A percentile compares a stretch with the other conserved stretches of the same genome.
Conservation (phyloP, 2,888 invertebrate genomes). For the Mactromeris polynyma region DNA sequence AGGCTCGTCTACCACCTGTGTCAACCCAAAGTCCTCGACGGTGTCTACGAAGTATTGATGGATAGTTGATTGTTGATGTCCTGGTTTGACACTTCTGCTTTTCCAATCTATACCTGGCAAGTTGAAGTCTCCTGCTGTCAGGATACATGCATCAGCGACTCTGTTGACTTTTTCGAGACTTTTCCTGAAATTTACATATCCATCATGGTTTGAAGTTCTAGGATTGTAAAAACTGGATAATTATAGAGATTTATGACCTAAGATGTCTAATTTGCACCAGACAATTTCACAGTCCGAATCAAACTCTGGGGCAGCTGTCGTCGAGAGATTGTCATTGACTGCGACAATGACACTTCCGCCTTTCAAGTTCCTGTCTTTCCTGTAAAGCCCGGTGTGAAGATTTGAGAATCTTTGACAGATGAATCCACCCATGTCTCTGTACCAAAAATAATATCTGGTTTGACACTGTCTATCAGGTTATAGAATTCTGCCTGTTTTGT, state of each 20-base stretch:
- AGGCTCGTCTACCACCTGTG: conserved; percentile 40
- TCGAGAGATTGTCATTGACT: conserved; percentile 23
- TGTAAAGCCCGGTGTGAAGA: conserved; percentile 46
- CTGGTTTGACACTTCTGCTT: conserved; percentile 22
- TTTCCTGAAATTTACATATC: not conserved
- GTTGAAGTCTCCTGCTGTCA: conserved; percentile 41
- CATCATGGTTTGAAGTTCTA: conserved; percentile 29
- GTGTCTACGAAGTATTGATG: conserved; percentile 42
- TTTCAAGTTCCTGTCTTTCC: conserved; percentile 50
- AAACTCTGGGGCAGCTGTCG: conserved; percentile 44
- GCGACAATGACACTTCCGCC: conserved; percentile 60
- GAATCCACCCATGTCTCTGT: conserved; percentile 51
- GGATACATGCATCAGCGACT: conserved; percentile 5
- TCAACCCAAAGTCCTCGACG: conserved; percentile 36
- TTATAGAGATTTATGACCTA: conserved; percentile 31
- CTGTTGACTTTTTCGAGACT: conserved; percentile 9
- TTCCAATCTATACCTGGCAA: conserved; percentile 42
- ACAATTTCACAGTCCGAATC: conserved; percentile 55
- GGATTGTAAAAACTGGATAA: conserved; percentile 30
- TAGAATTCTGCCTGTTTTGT: not conserved
- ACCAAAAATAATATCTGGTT: conserved; percentile 44
- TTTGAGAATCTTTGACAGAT: conserved; percentile 36
- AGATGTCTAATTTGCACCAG: conserved; percentile 51
- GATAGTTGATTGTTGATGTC: conserved; percentile 1
- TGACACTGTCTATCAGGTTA: conserved; percentile 31